Evolutionary conservation across 1,140 invertebrate species (phyloP).

Genomic region (Zaprionus taronus): DNA sequence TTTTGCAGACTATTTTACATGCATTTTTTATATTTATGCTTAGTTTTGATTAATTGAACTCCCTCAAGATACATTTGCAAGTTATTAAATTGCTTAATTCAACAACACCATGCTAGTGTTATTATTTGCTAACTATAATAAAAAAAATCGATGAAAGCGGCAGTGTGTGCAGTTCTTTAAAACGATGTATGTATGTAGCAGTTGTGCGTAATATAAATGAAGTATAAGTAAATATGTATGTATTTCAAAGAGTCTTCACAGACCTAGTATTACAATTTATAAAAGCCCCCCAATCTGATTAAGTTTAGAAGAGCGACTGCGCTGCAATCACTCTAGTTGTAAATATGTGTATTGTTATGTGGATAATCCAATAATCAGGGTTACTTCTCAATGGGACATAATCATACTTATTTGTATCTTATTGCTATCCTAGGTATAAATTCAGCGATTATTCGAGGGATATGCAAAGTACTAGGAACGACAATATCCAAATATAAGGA

Average conservation of each 20-base stretch:
- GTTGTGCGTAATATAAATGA: no score
- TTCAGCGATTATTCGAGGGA: constrained; percentile 90
- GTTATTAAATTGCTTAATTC: no score
- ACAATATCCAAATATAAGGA: constrained; percentile 92
- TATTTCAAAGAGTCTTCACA: no score
- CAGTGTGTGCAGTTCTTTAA: no score
- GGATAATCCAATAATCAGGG: background rate
- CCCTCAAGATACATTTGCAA: no score
- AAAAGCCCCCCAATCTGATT: no score
- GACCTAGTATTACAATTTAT: no score
- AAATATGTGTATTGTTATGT: background rate
- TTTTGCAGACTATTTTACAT: background rate
- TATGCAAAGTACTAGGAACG: constrained; percentile 90
- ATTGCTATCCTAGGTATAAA: constrained; percentile 88
- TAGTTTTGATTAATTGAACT: background rate
- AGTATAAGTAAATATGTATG: no score
- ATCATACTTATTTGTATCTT: background rate
- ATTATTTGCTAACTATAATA: no score
- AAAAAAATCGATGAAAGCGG: no score
- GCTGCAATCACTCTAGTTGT: background rate
- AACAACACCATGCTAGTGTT: background rate
- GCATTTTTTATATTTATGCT: background rate
- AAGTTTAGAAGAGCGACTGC: no score
- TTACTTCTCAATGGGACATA: background rate
- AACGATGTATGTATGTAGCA: no score